Base-by-base conservation (phyloP, 2,888 invertebrate species). In the Drosophila histrio region DNA sequence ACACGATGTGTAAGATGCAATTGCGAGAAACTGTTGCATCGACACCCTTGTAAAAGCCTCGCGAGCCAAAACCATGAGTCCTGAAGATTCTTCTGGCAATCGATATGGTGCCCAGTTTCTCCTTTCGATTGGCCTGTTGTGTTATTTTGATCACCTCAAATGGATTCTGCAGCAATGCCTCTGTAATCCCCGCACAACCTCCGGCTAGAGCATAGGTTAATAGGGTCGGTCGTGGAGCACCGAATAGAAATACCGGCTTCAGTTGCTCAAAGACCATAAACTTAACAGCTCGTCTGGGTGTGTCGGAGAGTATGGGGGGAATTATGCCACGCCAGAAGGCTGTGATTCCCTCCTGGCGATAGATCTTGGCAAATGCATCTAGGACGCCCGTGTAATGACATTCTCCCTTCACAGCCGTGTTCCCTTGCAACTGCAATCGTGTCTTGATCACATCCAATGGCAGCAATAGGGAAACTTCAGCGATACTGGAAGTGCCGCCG, bases 371-470 rank as follows among this genome's bases (percentile, higher is more conserved):
- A 1, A 86, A 46, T 0, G 77, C 67, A 34, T 80, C 63, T 1
- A 38, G 1, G 0, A 72, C 15, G 1, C 72, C 69, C 1, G 6
- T 2, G 24, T 86, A 80, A 2, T n/a, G 2, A 0, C 3, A 5
- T 2, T 30, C 13, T 1, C 7, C 43, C 0, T n/a, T 6, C 0
- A 0, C 0, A 0, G 9, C 9, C 1, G 11, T 1, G 0, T 13
- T 11, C 1, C n/a, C 41, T 34, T 83, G 72, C 50, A 79, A n/a
- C 36, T 86, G 84, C 21, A 83, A 28, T 0, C 84, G 59, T 0
- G 84, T 67, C 59, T 72, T 80, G 3, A 80, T 32, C n/a, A 87
- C 59, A 30, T 80, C 87, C 21, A 80, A 30, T 1, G 87, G 84
- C 57, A 61, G 13, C 15, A 76, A 1, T 0, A 49, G 5, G 0